phyloP scores from a whole-genome alignment of 2,888 invertebrate genomes.

The Acholoe squamosa region DNA sequence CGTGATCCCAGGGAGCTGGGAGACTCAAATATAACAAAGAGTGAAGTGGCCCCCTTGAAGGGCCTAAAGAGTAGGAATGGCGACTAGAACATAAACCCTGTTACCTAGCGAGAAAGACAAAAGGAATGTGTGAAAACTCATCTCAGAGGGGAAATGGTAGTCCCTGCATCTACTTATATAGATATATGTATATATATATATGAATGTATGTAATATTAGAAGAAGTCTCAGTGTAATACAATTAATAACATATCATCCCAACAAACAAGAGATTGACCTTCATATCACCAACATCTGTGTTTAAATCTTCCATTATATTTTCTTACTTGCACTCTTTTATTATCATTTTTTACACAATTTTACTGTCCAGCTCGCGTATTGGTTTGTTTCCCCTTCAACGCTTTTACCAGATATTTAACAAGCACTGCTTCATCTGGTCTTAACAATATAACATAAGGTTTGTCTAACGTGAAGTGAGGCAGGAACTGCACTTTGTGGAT shows the following conservation, averaged over 20 bases:
- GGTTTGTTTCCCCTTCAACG: neutral
- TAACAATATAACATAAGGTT: neutral
- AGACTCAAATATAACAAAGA: conserved; percentile 3
- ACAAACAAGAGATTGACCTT: neutral
- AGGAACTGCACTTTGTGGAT: neutral
- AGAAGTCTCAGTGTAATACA: neutral
- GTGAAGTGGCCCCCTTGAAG: neutral
- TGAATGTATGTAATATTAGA: neutral
- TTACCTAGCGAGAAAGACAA: neutral
- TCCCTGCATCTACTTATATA: neutral
- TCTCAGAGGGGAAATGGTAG: neutral
- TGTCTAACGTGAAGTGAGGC: neutral
- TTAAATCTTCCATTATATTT: neutral
- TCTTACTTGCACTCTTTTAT: neutral
- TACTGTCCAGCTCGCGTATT: neutral
- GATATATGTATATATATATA: neutral
- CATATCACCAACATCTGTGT: neutral
- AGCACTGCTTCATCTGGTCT: neutral
- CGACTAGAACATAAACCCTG: conserved; percentile 8
- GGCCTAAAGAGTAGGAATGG: neutral
- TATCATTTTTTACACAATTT: neutral
- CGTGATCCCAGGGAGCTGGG: neutral
- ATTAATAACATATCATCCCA: conserved; percentile 29
- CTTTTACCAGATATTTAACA: neutral
- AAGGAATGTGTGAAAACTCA: neutral